Evolutionary conservation across 2,113 vertebrate species (phyloP), one percentile per base, ranked within the genome.

Genomic region (Globicephala melas): DNA sequence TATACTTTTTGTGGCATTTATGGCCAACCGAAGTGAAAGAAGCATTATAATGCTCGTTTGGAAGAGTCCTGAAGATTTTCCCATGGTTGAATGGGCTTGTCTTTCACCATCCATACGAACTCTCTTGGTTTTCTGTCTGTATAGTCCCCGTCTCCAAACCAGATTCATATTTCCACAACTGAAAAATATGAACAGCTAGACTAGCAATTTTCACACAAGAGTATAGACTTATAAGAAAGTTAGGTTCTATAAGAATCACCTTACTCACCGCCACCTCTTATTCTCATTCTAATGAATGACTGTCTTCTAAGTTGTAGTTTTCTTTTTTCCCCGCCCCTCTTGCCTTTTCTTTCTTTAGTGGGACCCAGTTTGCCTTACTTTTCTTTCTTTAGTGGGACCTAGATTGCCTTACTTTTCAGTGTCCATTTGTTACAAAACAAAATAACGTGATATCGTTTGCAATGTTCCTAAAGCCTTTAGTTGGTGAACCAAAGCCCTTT

Each of bases 181-280:
- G 33, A 67, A 85, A 94, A 73, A 93, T 38, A 3, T 91, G 36
- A 91, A 96, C 63, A n/a, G 12, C 25, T 47, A 65, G 7, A 62
- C 8, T 21, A 91, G 1, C 6, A 8, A 14, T 87, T 79, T 89
- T 53, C n/a, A 38, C 21, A 21, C 1, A 65, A 70, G 3, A 4
- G 3, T 60, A 17, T 5, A 94, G 3, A 88, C 31, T 89, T 89
- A 33, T 17, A 41, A 65, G 15, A 92, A 33, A 38, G 71, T 73
- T 81, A 55, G 33, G 63, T 81, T 92, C 26, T 25, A 12, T 71
- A 14, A 20, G 74, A 89, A 63, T 80, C 86, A 28, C 13, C 20
- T 36, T 15, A 50, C 6, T 71, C 14, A 8, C 10, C 3, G 4
- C 21, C 11, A 13, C 0, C 5, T 5, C 9, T 80, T 65, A 14